Conservation (phyloP, 2,113 vertebrate species). For the Centropristis striata region DNA sequence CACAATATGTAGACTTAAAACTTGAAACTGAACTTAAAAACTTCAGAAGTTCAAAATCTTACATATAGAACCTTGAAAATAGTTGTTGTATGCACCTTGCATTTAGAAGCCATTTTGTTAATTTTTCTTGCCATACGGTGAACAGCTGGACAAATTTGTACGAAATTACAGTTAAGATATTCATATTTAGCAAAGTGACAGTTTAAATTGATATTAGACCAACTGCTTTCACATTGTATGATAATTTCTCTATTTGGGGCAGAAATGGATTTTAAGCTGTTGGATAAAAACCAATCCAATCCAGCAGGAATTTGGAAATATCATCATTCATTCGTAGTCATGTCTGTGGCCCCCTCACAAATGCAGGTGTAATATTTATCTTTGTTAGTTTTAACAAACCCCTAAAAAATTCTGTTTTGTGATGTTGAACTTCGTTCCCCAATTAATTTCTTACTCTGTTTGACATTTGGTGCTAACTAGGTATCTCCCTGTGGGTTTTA, state of each 20-base stretch:
- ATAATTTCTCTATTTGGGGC: neutral
- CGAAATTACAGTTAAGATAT: neutral
- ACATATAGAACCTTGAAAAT: neutral
- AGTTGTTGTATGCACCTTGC: neutral
- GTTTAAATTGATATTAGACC: neutral
- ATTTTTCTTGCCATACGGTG: no score
- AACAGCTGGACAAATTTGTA: neutral
- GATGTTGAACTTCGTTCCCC: no score
- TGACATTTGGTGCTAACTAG: no score
- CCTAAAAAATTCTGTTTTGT: neutral
- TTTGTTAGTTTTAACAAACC: neutral
- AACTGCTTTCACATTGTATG: neutral
- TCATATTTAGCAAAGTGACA: neutral
- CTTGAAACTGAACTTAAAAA: no score
- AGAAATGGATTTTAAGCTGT: neutral
- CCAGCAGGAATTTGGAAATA: no score
- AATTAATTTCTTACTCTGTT: no score
- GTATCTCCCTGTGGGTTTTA: no score
- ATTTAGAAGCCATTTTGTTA: conserved; percentile 3
- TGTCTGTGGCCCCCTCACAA: no score
- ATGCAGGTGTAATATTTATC: neutral
- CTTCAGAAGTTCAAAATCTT: no score
- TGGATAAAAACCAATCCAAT: no score
- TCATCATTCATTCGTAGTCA: neutral
- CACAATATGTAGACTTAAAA: no score